A percentile compares a stretch with the other conserved stretches of the same genome.
These are phyloP conservation scores for Dunckerocampus dactyliophorus DNA, from an alignment of 2,113 vertebrate genomes.

Conservation along the genomic window DNA sequence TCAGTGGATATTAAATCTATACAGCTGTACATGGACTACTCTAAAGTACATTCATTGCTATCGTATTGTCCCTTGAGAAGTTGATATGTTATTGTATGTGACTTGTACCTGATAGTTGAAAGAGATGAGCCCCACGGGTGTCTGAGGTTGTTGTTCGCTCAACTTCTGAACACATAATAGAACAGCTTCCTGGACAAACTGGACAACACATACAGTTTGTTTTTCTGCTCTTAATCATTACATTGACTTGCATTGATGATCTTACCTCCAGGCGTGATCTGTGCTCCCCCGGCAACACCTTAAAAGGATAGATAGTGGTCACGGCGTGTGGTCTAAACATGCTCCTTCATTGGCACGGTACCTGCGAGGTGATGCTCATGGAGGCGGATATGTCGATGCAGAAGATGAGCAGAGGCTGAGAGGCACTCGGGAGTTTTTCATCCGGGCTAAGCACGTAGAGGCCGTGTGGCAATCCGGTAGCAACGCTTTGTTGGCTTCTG, in stretches of 20 bases:
- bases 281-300: slow-evolving; percentile 47
- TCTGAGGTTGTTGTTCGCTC: slow-evolving; percentile 41
- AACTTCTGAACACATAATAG: slow-evolving; percentile 53
- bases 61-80: not conserved
- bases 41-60: too few relatives aligned
- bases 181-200: slow-evolving; percentile 69
- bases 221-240: not conserved
- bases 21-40: not conserved
- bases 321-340: not conserved
- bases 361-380: slow-evolving; percentile 62
- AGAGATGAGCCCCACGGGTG: slow-evolving; percentile 63
- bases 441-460: slow-evolving; percentile 48
- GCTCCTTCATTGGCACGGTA: not conserved
- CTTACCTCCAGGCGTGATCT: slow-evolving; percentile 63
- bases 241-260: too few relatives aligned
- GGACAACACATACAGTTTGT: slow-evolving; percentile 6
- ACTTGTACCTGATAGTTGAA: slow-evolving; percentile 62
- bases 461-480: slow-evolving; percentile 25
- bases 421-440: not conserved
- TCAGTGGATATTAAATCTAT: not conserved
- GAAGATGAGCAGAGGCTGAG: slow-evolving; percentile 56
- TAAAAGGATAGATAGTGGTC: slow-evolving; percentile 7
- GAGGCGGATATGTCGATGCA: slow-evolving; percentile 69
- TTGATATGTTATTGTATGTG: not conserved
- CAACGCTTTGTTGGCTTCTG: not conserved